Base-by-base conservation (phyloP, 2,797 vertebrate species). In the Macroramphosus scolopax region DNA sequence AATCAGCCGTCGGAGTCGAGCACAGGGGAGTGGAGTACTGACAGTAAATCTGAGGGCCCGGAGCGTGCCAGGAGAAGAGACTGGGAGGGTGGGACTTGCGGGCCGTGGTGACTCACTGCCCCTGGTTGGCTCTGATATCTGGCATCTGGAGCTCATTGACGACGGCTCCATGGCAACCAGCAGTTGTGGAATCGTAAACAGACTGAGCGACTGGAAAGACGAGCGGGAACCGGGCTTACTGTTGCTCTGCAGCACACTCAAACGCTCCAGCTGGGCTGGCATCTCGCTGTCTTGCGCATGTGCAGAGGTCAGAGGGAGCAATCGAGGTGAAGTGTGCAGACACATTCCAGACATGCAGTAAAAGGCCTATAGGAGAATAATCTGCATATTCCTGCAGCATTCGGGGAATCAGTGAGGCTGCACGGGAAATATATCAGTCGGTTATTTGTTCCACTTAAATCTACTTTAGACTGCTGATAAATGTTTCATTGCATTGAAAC, bases 181-280 rank as follows among this genome's bases (percentile, higher is more conserved):
- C 22, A 61, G 85, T 83, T 86, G 72, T 80, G 77, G 79, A 86
- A 85, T 82, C 81, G 80, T 87, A 77, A 85, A 83, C 66, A 88
- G 41, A 67, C 57, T 38, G 36, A 75, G 64, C 30, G 41, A 58
- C 69, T 69, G 75, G 71, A 78, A 69, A 65, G 72, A 72, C 5
- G 32, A 80, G 74, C 63, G 24, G 80, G 77, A 83, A 79, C 50
- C 40, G 5, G 52, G 30, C 47, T 54, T 43, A 16, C 24, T 25
- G 48, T 66, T 74, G 57, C 68, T 63, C 55, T 17, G 45, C 14
- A 34, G 13, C 8, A n/a, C 4, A 36, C 41, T 56, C 37, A 36
- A 42, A 25, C 14, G 57, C 51, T 52, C 30, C 25, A 48, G 7
- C 12, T 4, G 22, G 24, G 35, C 49, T 55, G 56, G 53, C 32